Percentiles rank a stretch among this genome's conserved stretches.
phyloP scores from a whole-genome alignment of 2,888 invertebrate species.

The Hermaeophaga mercurialis region DNA sequence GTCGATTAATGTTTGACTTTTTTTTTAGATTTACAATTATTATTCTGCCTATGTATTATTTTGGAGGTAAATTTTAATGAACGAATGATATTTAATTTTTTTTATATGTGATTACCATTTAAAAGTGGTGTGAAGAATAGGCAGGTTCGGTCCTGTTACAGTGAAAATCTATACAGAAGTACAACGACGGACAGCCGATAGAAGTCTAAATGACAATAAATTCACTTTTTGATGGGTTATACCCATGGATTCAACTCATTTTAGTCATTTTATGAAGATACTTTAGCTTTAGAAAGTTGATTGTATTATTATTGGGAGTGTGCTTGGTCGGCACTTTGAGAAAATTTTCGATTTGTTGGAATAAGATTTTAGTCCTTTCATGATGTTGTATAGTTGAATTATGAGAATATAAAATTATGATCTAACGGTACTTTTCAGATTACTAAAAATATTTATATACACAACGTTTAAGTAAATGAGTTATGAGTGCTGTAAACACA shows the following conservation, averaged over 20 bases:
- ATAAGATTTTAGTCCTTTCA: conserved; percentile 9
- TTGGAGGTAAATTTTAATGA: too few relatives aligned
- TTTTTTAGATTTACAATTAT: too few relatives aligned
- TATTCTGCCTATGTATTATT: neutral
- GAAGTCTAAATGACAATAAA: conserved; percentile 31
- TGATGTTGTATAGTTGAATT: neutral
- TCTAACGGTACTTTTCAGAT: conserved; percentile 4
- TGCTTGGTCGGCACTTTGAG: conserved; percentile 19
- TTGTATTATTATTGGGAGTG: conserved; percentile 30
- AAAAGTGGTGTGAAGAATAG: too few relatives aligned
- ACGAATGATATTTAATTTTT: neutral
- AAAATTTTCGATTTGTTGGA: conserved; percentile 16
- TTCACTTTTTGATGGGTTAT: conserved; percentile 33
- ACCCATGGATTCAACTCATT: conserved; percentile 26
- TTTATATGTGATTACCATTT: too few relatives aligned
- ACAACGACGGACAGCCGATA: conserved; percentile 7
- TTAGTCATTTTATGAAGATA: conserved; percentile 27
- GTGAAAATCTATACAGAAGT: conserved; percentile 32
- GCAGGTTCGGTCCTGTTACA: conserved; percentile 7
- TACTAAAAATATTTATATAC: neutral
- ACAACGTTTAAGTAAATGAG: too few relatives aligned
- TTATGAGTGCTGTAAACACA: too few relatives aligned
- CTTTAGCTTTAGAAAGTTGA: conserved; percentile 30
- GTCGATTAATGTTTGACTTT: too few relatives aligned
- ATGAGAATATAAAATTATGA: neutral